phyloP scores from a whole-genome alignment of 2,888 invertebrate species.

The Saturnia pavonia region DNA sequence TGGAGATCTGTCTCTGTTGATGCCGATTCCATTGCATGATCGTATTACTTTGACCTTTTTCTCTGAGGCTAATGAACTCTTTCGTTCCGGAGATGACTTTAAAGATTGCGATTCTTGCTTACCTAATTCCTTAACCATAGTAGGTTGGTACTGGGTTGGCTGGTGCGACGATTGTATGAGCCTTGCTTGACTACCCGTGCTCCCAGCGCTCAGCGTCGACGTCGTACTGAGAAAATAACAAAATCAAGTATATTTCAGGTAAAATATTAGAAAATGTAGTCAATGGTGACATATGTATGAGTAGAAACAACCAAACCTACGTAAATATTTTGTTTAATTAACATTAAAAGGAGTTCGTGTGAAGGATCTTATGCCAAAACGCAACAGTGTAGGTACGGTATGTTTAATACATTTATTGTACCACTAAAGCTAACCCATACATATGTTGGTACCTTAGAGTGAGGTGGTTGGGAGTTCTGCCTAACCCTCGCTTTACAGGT shows the following conservation, averaged over 20 bases:
- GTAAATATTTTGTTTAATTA: slow-evolving; percentile 38
- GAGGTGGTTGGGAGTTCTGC: slow-evolving; percentile 96
- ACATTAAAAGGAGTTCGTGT: slow-evolving; percentile 18
- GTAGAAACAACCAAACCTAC: slow-evolving; percentile 64
- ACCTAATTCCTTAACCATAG: slow-evolving; percentile 94
- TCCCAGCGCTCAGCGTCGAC: slow-evolving; percentile 95
- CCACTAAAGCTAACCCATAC: slow-evolving; percentile 53
- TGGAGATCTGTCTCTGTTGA: slow-evolving; percentile 72
- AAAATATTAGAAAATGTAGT: slow-evolving; percentile 1
- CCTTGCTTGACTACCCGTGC: slow-evolving; percentile 95
- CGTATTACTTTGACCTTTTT: slow-evolving; percentile 75
- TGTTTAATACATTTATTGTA: slow-evolving; percentile 21
- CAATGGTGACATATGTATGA: slow-evolving; percentile 65
- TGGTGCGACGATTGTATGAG: slow-evolving; percentile 97
- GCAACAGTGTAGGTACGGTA: slow-evolving; percentile 22
- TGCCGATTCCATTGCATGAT: slow-evolving; percentile 79
- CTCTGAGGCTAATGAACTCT: slow-evolving; percentile 52
- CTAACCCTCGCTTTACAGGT: slow-evolving; percentile 85
- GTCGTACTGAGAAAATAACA: slow-evolving; percentile 87
- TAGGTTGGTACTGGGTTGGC: slow-evolving; percentile 95
- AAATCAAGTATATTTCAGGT: slow-evolving; percentile 15
- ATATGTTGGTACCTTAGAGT: slow-evolving; percentile 86
- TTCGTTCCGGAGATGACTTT: slow-evolving; percentile 78
- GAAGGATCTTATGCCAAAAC: slow-evolving; percentile 15
- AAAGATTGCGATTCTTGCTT: slow-evolving; percentile 83